Evolutionary conservation across 53 echinoderm and acorn worm species (phyloP), one percentile per base, ranked within the genome.

Genomic region (Antedon mediterranea): DNA sequence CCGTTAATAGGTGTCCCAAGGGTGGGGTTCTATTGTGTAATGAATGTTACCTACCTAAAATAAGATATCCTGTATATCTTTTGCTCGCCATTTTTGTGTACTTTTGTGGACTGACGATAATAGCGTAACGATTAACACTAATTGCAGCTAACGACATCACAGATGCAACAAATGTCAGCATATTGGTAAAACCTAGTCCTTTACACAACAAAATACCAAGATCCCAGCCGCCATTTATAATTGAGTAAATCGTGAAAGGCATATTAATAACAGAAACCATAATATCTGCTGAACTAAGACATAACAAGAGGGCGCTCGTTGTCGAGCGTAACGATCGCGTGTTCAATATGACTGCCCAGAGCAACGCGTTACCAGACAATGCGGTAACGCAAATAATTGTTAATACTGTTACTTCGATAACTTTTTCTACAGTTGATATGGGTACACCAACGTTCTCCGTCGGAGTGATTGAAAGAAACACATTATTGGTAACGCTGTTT

Each of bases 101-200:
- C 76, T 88, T 89, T 11, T 86, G 82, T 5, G 92, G 85, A 30
- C 88, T 92, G 0, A 92, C 92, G 33, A 98, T 98, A 15, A 98
- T 83, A 8, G 90, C 80, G 71, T 98, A 98, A 34, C 98, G 82
- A 70, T 93, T 93, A 29, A 98, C 84, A 75, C 98, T 93, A 4
- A 98, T 93, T 0, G 90, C 90, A 14, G 79, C 98, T 28, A 98
- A 86, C 4, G 98, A 98, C 98, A 98, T 98, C 31, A 98, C 98
- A 28, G 98, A 98, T 0, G 84, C 88, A 27, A 98, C 86, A 34
- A 98, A 98, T 28, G 92, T 93, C 23, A 86, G 77, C 98, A 98
- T 98, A 76, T 88, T 98, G 23, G 90, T 75, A 78, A 90, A 88
- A 0, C 98, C 98, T 20, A 90, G 80, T 4, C 84, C 34, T 14